Base-by-base conservation (phyloP, 2,113 vertebrate species). In the Oryzias curvinotus region DNA sequence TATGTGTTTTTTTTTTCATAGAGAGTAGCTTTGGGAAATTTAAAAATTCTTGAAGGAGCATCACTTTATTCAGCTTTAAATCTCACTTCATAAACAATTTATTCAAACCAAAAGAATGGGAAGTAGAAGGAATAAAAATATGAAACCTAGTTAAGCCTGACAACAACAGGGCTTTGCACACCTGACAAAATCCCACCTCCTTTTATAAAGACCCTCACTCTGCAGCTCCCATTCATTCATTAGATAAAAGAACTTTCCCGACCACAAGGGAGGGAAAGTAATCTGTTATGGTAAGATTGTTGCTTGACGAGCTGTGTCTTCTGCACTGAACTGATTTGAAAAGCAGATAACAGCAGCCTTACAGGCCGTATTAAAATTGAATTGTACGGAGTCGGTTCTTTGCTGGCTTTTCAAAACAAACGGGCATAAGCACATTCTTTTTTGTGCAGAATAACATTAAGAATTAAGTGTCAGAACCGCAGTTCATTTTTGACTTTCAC, bases 131-230 rank as follows among this genome's bases (percentile, higher is more conserved):
- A 91, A 92, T 93, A 94, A 90, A 95, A 93, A 93, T 92, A 90
- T 89, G 89, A 90, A 89, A 93, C 89, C 92, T 91, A 94, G 94
- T 95, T 95, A 95, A 92, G 91, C 90, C 89, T 90, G 92, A 88
- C 92, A 94, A 92, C 94, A 95, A 92, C 93, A 91, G 87, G 87
- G 90, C 91, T 92, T 93, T 92, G 92, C 91, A 92, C 91, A 94
- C 77, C 91, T 94, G 93, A 95, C 93, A 92, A 94, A 94, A 92
- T 92, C 84, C 73, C 72, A 59, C 91, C 91, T 88, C 90, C 91
- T 93, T 93, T 93, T 91, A 93, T 90, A 91, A 91, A 93, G 91
- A 91, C 81, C 60, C 52, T 72, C 87, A 87, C 67, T 19, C 54
- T 14, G 18, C 75, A 90, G 90, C 91, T 92, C 91, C 90, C 88